These are phyloP conservation scores for Chaunax sp. DNA, from an alignment of 2,797 vertebrate genomes.

Conservation along the genomic window DNA sequence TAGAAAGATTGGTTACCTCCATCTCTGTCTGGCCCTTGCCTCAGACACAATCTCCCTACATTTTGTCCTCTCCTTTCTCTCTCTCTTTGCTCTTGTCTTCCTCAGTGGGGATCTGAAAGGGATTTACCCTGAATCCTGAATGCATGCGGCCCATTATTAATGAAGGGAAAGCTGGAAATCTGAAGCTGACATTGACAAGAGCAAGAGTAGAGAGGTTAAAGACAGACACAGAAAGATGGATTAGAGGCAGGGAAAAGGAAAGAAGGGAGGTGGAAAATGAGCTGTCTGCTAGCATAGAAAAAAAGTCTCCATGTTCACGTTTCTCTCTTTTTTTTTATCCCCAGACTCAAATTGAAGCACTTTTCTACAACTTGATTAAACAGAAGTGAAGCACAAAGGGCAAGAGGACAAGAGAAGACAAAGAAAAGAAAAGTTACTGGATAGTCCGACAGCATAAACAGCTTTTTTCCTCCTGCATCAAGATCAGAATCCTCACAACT, in stretches of 20 bases:
- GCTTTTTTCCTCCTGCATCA: constrained; percentile 27
- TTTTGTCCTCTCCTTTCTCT: constrained; percentile 1
- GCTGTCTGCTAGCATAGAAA: constrained; percentile 37
- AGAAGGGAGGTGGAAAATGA: constrained; percentile 10
- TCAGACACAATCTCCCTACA: constrained; percentile 49
- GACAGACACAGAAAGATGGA: constrained; percentile 50
- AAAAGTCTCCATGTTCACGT: constrained; percentile 59
- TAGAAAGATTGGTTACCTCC: constrained; percentile 64
- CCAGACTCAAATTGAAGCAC: constrained; percentile 60
- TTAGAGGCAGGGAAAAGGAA: constrained; percentile 30
- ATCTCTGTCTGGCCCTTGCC: constrained; percentile 47
- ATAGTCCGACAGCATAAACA: constrained; percentile 42
- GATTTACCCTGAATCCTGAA: constrained; percentile 66
- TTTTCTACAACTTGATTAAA: constrained; percentile 60
- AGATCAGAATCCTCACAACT: constrained; percentile 54
- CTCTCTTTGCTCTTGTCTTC: constrained; percentile 30
- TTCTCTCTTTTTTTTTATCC: constrained; percentile 48
- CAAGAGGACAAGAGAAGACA: constrained; percentile 36
- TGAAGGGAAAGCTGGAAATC: constrained; percentile 64
- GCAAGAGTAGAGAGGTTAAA: constrained; percentile 37
- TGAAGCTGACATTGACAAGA: constrained; percentile 58
- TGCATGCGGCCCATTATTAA: constrained; percentile 70
- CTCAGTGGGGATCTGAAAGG: constrained; percentile 56
- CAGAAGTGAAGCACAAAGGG: constrained; percentile 45
- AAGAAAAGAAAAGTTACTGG: constrained; percentile 34